phyloP scores from a whole-genome alignment of 2,888 invertebrate species.

The Callyntrura sp. region DNA sequence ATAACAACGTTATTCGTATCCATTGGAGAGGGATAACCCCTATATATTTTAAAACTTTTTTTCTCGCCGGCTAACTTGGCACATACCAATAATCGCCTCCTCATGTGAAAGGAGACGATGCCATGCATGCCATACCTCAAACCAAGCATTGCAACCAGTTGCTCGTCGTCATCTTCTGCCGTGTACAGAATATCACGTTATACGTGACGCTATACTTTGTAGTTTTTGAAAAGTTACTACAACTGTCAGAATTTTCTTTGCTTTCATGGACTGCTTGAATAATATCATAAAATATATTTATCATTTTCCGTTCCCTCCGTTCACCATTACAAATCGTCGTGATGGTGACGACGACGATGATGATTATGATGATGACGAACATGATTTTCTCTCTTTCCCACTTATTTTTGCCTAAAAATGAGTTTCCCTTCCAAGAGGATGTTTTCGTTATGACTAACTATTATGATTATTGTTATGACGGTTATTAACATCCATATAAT shows the following conservation, averaged over 20 bases:
- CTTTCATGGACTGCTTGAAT: constrained; percentile 18
- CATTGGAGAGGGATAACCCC: neutral
- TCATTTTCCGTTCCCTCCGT: constrained; percentile 38
- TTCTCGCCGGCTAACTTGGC: no score
- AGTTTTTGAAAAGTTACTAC: neutral
- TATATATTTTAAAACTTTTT: no score
- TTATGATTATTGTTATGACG: constrained; percentile 65
- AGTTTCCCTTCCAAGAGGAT: constrained; percentile 38
- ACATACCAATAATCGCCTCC: no score
- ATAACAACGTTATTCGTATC: neutral
- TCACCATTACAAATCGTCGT: constrained; percentile 41
- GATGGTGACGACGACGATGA: constrained; percentile 30
- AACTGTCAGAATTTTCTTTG: neutral
- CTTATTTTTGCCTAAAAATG: constrained; percentile 37
- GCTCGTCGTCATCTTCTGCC: constrained; percentile 17
- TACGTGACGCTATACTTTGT: neutral
- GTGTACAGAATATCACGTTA: no score
- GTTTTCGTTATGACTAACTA: constrained; percentile 62
- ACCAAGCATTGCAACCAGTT: constrained; percentile 45
- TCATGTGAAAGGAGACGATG: no score
- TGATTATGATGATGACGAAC: neutral
- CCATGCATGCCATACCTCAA: no score
- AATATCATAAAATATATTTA: constrained; percentile 31
- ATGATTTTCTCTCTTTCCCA: neutral
- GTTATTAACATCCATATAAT: constrained; percentile 70